Evolutionary conservation across 2,113 vertebrate species (phyloP).

Genomic region (Periophthalmus modestus): DNA sequence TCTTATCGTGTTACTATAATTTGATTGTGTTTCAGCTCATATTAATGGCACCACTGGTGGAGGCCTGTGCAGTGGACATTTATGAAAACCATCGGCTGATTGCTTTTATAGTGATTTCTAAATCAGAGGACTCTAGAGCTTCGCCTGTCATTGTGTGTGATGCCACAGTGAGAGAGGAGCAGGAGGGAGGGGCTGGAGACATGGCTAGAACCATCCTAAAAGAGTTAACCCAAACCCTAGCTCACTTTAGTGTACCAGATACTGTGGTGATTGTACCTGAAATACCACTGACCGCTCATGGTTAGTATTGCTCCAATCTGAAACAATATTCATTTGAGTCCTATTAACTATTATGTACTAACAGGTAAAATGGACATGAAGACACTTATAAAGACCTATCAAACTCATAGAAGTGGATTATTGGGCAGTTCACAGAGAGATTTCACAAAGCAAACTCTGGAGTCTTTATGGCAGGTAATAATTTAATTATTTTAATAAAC

Average conservation of each 20-base stretch:
- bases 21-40: constrained; percentile 71
- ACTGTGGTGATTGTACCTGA: constrained; percentile 79
- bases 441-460: constrained; percentile 76
- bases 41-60: constrained; percentile 79
- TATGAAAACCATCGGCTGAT: constrained; percentile 79
- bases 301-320: constrained; percentile 62
- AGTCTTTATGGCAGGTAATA: constrained; percentile 88
- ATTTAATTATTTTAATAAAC: background rate
- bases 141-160: background rate
- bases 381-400: constrained; percentile 82
- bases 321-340: background rate
- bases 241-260: constrained; percentile 85
- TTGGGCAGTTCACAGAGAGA: constrained; percentile 58
- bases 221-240: constrained; percentile 78
- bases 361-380: constrained; percentile 88
- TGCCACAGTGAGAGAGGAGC: background rate
- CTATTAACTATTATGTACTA: background rate
- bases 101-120: constrained; percentile 81
- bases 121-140: constrained; percentile 40
- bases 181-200: constrained; percentile 30
- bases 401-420: constrained; percentile 64
- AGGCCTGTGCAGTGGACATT: constrained; percentile 83
- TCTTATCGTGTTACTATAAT: background rate
- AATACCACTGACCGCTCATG: constrained; percentile 86
- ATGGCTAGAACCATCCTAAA: constrained; percentile 65